phyloP scores from a whole-genome alignment of 1,140 invertebrate species.

The Anadara kagoshimensis region DNA sequence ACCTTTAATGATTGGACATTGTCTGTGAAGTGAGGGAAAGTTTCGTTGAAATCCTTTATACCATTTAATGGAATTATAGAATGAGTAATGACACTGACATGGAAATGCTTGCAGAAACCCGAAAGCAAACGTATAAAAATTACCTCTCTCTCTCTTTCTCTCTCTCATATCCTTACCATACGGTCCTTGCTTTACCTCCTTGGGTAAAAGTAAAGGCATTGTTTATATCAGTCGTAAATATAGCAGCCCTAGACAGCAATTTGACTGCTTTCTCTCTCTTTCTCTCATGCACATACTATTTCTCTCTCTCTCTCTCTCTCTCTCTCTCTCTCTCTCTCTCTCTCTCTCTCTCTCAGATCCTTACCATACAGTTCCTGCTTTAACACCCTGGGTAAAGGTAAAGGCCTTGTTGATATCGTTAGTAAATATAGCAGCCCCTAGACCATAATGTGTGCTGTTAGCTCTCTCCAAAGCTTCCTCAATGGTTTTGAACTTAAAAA shows the following conservation, averaged over 20 bases:
- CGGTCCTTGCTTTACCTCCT: conserved; percentile 85
- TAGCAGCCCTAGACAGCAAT: conserved; percentile 89
- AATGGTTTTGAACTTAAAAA: conserved; percentile 88
- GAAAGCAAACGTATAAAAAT: too few species aligned
- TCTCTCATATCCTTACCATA: conserved; percentile 81
- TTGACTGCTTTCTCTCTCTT: conserved; percentile 88
- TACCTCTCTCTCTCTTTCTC: too few species aligned
- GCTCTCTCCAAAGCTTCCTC: conserved; percentile 92
- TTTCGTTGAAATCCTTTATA: too few species aligned
- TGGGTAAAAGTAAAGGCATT: conserved; percentile 71
- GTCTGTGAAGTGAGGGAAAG: too few species aligned
- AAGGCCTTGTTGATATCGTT: conserved; percentile 84
- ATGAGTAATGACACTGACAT: too few species aligned
- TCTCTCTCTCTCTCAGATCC: neutral
- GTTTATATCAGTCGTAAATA: conserved; percentile 90
- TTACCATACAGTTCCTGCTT: conserved; percentile 91
- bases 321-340: too few species aligned
- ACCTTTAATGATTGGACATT: too few species aligned
- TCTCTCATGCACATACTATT: too few species aligned
- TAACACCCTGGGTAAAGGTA: conserved; percentile 72
- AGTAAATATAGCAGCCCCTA: conserved; percentile 90
- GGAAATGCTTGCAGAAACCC: too few species aligned
- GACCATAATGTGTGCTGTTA: conserved; percentile 89
- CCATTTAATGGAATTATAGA: too few species aligned
- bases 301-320: too few species aligned